Evolutionary conservation across 2,888 invertebrate species (phyloP).

Genomic region (Ceriagrion tenellum): DNA sequence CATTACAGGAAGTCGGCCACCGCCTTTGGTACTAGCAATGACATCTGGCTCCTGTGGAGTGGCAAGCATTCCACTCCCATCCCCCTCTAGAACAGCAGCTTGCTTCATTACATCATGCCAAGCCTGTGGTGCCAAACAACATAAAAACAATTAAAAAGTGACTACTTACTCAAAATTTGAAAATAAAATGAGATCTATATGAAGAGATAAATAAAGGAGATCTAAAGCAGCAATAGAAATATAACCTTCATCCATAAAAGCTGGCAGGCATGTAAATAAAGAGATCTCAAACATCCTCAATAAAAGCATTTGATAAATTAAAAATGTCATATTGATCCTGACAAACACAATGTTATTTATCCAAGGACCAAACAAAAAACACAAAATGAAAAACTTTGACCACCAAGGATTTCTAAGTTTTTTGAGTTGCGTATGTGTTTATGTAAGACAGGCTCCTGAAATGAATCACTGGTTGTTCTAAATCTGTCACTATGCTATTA

Average conservation of each 20-base stretch:
- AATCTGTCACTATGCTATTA: no score
- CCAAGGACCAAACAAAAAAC: no score
- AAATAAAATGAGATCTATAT: no score
- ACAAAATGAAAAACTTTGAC: no score
- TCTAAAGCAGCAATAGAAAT: background rate
- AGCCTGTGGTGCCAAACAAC: slow-evolving; percentile 26
- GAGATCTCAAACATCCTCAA: background rate
- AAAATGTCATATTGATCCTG: no score
- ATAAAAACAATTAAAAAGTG: background rate
- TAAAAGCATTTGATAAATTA: background rate
- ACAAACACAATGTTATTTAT: no score
- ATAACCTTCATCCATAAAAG: background rate
- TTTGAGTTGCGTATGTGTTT: no score
- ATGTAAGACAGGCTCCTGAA: background rate
- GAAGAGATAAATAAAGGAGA: background rate
- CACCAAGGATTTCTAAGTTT: no score
- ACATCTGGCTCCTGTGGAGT: slow-evolving; percentile 92
- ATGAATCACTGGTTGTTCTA: background rate
- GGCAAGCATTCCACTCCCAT: slow-evolving; percentile 71
- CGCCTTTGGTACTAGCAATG: slow-evolving; percentile 91
- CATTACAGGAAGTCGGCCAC: slow-evolving; percentile 76
- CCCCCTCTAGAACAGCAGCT: slow-evolving; percentile 44
- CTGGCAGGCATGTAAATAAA: background rate
- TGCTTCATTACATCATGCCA: slow-evolving; percentile 50
- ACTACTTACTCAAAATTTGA: background rate